Evolutionary conservation across 53 echinoderm and acorn worm species (phyloP), one percentile per base, ranked within the genome.

Genomic region (Glandiceps talaboti): DNA sequence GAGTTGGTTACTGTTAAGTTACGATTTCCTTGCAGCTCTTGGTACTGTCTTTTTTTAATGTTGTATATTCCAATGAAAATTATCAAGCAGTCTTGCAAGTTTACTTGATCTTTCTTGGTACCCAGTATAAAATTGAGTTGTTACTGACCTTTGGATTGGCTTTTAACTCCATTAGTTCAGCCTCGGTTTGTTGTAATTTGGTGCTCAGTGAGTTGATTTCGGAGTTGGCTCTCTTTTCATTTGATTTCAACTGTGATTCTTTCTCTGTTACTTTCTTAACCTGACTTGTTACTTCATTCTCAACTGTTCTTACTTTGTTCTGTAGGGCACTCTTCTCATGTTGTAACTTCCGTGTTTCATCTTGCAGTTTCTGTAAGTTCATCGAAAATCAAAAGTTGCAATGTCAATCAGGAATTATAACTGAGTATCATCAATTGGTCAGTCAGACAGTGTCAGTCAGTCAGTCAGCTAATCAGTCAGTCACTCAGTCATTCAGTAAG

Each of bases 81-180:
- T n/a, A n/a, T n/a, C n/a, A n/a, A n/a, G n/a, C n/a, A n/a, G n/a
- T n/a, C n/a, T n/a, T n/a, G n/a, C n/a, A n/a, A n/a, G n/a, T n/a
- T n/a, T n/a, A n/a, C n/a, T n/a, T n/a, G n/a, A n/a, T n/a, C n/a
- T n/a, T n/a, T n/a, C n/a, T n/a, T n/a, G n/a, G n/a, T n/a, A n/a
- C n/a, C n/a, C n/a, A n/a, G n/a, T n/a, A n/a, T n/a, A n/a, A n/a
- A n/a, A n/a, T n/a, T n/a, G n/a, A n/a, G n/a, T n/a, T n/a, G 28
- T 31, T 64, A 27, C 74, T 0, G 77, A 92, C 96, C 90, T 90
- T 85, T 12, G 96, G 96, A 78, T 90, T 85, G 20, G 81, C 92
- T 73, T 90, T 96, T 14, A 96, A 82, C 31, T 92, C 81, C n/a
- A 85, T 80, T 73, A 88, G 88, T 64, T 92, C 92, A 32, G 74